phyloP scores from a whole-genome alignment of 2,888 invertebrate species.

The Athetis lepigone region DNA sequence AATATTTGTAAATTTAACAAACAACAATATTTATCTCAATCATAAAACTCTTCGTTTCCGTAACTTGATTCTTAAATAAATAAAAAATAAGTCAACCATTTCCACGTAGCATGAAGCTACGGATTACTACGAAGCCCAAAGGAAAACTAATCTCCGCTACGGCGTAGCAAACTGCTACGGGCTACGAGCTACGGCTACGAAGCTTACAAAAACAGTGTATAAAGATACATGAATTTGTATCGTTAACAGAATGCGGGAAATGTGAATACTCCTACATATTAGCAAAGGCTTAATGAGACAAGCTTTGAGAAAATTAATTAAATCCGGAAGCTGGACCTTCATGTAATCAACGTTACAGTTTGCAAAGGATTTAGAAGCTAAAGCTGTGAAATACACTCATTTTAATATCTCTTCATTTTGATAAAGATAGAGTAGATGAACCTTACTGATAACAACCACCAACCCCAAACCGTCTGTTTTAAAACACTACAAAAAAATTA shows the following conservation, averaged over 20 bases:
- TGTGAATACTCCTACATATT: neutral
- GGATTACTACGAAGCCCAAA: conserved; percentile 53
- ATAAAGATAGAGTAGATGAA: neutral
- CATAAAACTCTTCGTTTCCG: neutral
- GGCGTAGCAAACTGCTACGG: conserved; percentile 31
- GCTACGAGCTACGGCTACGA: conserved; percentile 38
- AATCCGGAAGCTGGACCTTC: neutral
- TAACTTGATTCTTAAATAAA: conserved; percentile 22
- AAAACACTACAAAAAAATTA: neutral
- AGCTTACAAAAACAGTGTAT: conserved; percentile 24
- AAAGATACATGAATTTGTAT: conserved; percentile 23
- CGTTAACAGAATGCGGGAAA: conserved; percentile 4
- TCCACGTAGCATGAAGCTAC: conserved; percentile 27
- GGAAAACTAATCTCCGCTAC: conserved; percentile 56
- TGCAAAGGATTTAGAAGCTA: neutral
- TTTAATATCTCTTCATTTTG: neutral
- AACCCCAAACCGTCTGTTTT: neutral
- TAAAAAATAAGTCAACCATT: conserved; percentile 34
- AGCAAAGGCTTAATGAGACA: neutral
- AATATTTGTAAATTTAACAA: no score
- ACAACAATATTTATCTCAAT: neutral
- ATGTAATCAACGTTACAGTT: neutral
- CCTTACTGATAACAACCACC: neutral
- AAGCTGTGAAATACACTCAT: neutral
- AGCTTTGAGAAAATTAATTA: neutral